phyloP scores from a whole-genome alignment of 2,113 vertebrate species.

The Perca flavescens region DNA sequence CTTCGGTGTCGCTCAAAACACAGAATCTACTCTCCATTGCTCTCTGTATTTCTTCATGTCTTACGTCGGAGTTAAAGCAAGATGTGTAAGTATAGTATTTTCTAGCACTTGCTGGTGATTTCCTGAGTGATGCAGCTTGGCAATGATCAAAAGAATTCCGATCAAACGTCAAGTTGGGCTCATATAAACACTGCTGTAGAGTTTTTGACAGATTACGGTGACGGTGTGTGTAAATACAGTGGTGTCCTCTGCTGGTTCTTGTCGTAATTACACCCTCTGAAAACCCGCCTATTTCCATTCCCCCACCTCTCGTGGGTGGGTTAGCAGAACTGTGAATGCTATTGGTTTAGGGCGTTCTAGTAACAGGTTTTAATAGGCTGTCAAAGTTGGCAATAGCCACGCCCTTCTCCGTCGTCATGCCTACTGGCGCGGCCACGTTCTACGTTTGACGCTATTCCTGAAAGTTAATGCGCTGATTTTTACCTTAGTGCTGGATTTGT shows the following conservation, averaged over 20 bases:
- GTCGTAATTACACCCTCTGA: neutral
- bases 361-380: neutral
- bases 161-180: conserved; percentile 6
- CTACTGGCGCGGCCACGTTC: neutral
- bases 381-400: neutral
- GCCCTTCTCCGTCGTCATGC: neutral
- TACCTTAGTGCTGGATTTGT: accelerated
- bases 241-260: conserved; percentile 59
- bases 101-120: conserved; percentile 9
- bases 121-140: neutral
- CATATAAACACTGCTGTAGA: conserved; percentile 34
- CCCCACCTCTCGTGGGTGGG: neutral
- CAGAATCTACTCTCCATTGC: conserved; percentile 82
- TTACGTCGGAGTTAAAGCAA: conserved; percentile 22
- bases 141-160: conserved; percentile 13
- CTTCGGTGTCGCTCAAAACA: conserved; percentile 78
- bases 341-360: conserved; percentile 27
- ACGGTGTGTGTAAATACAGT: neutral
- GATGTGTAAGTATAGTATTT: neutral
- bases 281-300: neutral
- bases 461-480: conserved; percentile 42
- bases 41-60: conserved; percentile 78
- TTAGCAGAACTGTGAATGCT: neutral
- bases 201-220: neutral
- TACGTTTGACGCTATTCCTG: conserved; percentile 27